Conservation (phyloP, 2,888 invertebrate genomes). For the Prosapia bicincta region DNA sequence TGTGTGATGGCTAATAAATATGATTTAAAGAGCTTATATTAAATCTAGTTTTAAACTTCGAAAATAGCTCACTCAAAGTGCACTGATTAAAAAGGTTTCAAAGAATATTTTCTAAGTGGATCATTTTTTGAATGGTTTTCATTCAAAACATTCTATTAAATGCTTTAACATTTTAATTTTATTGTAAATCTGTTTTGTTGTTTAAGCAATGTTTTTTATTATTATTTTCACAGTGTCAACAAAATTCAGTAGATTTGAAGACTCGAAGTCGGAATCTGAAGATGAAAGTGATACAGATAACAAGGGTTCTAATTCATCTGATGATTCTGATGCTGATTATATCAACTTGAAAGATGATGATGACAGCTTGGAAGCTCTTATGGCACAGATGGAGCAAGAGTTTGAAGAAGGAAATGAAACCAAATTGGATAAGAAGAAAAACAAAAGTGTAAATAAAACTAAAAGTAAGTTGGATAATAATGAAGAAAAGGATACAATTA, state of each 20-base stretch:
- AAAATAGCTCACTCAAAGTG: too few species aligned
- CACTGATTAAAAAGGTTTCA: too few species aligned
- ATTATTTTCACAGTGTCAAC: slow-evolving; percentile 15
- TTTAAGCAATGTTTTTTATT: not conserved
- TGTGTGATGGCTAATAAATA: too few species aligned
- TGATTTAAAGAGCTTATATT: too few species aligned
- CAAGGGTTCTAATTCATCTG: slow-evolving; percentile 11
- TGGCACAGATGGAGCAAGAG: slow-evolving; percentile 26
- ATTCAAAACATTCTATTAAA: too few species aligned
- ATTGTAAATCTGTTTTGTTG: too few species aligned
- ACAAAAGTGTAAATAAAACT: not conserved
- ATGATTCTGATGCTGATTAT: slow-evolving; percentile 16
- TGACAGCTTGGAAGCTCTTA: slow-evolving; percentile 24
- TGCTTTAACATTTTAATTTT: too few species aligned
- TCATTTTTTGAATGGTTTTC: too few species aligned
- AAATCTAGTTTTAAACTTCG: too few species aligned
- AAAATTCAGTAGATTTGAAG: slow-evolving; percentile 23
- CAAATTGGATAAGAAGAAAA: slow-evolving; percentile 15
- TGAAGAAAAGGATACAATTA: not conserved
- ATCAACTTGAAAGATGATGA: slow-evolving; percentile 17
- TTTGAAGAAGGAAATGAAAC: slow-evolving; percentile 13
- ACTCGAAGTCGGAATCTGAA: slow-evolving; percentile 21
- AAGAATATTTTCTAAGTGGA: too few species aligned
- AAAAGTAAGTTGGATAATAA: not conserved
- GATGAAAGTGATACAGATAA: slow-evolving; percentile 21